phyloP scores from a whole-genome alignment of 2,113 vertebrate genomes.

The Eclectus roratus region DNA sequence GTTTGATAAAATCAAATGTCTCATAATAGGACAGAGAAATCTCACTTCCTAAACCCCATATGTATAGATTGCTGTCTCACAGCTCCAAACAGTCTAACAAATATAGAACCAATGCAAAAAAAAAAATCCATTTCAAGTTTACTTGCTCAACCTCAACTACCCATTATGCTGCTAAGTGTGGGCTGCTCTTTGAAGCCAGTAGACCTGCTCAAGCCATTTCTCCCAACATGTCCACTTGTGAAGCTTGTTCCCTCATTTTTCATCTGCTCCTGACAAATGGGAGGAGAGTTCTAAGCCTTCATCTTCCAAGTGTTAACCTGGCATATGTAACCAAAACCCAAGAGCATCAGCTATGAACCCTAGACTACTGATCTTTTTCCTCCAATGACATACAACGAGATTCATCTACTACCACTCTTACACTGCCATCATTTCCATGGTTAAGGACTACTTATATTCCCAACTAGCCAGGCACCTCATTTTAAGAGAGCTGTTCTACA shows the following conservation, averaged over 20 bases:
- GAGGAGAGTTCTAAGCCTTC: not conserved
- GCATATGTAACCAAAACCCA: not conserved
- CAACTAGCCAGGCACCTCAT: not conserved
- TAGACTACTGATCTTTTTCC: not conserved
- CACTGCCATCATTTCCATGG: not conserved
- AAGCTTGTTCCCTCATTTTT: not conserved
- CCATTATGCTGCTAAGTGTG: not conserved
- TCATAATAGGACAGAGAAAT: not conserved
- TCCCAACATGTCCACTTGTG: not conserved
- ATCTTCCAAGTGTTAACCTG: not conserved
- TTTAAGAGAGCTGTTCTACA: not conserved
- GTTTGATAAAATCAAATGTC: not conserved
- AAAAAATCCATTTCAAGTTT: not conserved
- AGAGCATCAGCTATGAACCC: not conserved
- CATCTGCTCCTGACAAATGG: not conserved
- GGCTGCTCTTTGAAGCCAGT: not conserved
- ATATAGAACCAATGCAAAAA: not conserved
- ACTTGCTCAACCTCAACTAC: not conserved
- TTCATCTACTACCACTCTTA: not conserved
- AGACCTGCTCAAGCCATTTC: not conserved
- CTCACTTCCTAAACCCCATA: not conserved
- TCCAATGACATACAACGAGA: not conserved
- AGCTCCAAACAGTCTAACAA: not conserved
- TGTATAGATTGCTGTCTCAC: not conserved
- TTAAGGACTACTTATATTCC: not conserved